Base-by-base conservation (phyloP, 35 echinoderm and acorn worm genomes). In the Holothuria glaberrima region DNA sequence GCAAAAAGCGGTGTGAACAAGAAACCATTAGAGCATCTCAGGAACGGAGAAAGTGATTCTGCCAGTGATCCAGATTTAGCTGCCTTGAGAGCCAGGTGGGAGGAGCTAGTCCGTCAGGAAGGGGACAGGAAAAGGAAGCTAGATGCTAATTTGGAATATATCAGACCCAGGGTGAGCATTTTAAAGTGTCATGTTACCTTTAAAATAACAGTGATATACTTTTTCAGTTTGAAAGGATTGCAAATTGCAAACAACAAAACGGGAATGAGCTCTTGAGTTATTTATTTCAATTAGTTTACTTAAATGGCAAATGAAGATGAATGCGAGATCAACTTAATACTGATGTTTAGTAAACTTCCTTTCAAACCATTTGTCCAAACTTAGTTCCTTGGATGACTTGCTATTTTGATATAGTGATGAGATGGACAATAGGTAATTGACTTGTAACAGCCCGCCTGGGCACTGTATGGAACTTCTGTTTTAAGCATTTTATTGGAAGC, bases 51-150 rank as follows among this genome's bases (percentile, higher is more conserved):
- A 58, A 93, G 89, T n/a, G 96, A 98, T 41, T 32, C 58, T 20
- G 88, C 79, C 27, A 92, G 91, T 19, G 96, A 98, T 41, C 60
- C 58, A 18, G 91, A 94, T 27, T 57, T 94, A 48, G 80, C 90
- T 27, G 96, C 89, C 22, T 65, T 95, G 54, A 90, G 81, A 76
- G 82, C 91, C 13, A 91, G 87, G 61, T 99, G 97, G 97, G 87
- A 93, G 41, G 97, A 99, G 54, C 77, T 99, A 48, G 92, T 86
- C 13, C 67, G 41, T 45, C 97, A 92, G 68, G 91, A 93, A 44
- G 97, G 91, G 61, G 93, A 95, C 59, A 94, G 91, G 50, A 99
- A 99, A 30, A 91, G 83, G 54, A 91, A 93, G 35, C 57, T 99
- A 63, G 68, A 91, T 38, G 94, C 97, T 12, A 93, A 94, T 9